phyloP scores from a whole-genome alignment of 2,797 vertebrate species.

The Helicolenus hilgendorfi region DNA sequence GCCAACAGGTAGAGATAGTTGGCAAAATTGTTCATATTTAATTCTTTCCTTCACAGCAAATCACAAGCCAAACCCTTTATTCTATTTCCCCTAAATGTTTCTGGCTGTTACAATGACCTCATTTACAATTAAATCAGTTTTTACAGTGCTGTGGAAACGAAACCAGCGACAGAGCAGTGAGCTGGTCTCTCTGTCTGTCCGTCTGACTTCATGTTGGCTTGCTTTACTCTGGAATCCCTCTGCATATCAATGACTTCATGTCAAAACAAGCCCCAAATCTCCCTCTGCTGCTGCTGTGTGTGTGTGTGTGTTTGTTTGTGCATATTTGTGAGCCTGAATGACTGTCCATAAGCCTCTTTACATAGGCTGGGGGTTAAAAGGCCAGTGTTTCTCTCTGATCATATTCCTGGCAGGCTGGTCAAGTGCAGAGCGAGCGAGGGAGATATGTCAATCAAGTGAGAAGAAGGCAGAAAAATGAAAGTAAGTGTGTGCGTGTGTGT shows the following conservation, averaged over 20 bases:
- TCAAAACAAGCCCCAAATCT: constrained; percentile 73
- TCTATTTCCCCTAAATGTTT: background rate
- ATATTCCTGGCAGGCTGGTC: constrained; percentile 40
- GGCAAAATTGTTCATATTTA: background rate
- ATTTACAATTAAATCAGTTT: constrained; percentile 11
- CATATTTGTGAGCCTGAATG: constrained; percentile 6
- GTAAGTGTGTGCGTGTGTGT: background rate
- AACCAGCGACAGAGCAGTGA: background rate
- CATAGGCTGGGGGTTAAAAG: constrained; percentile 44
- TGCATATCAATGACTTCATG: constrained; percentile 73
- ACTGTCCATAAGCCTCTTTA: constrained; percentile 43
- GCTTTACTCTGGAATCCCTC: constrained; percentile 61
- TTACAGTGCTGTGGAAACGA: background rate
- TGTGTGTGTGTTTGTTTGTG: background rate
- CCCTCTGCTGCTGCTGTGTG: constrained; percentile 18
- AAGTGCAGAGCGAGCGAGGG: background rate
- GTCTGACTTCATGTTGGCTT: constrained; percentile 42
- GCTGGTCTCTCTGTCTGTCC: constrained; percentile 24
- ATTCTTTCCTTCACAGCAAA: background rate
- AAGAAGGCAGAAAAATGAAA: constrained; percentile 14
- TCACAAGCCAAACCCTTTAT: background rate
- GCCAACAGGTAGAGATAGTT: too few relatives aligned
- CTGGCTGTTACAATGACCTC: background rate
- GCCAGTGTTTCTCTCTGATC: constrained; percentile 55
- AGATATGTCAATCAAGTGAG: constrained; percentile 4